These are phyloP conservation scores for Heliconius congener DNA, from an alignment of 1,140 invertebrate genomes.

Conservation along the genomic window DNA sequence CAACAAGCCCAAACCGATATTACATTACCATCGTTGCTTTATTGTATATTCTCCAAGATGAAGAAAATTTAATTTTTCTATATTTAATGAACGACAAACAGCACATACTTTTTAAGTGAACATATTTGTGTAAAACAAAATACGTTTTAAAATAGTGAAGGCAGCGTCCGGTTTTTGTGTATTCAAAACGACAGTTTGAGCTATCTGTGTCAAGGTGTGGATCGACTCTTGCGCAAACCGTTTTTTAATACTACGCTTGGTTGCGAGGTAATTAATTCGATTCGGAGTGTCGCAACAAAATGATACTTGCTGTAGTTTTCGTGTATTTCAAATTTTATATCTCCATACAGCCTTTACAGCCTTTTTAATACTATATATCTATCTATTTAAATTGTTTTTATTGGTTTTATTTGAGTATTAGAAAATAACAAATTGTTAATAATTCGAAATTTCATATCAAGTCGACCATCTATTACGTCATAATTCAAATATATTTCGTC, in stretches of 20 bases:
- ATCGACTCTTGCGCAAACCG: slow-evolving; percentile 77
- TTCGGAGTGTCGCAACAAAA: slow-evolving; percentile 75
- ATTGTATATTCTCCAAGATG: neutral
- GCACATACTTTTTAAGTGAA: neutral
- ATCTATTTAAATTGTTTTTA: neutral
- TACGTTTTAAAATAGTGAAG: slow-evolving; percentile 69
- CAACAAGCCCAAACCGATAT: too few relatives aligned
- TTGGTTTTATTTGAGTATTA: neutral
- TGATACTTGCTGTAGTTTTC: slow-evolving; percentile 70
- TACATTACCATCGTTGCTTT: neutral
- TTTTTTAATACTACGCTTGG: slow-evolving; percentile 79
- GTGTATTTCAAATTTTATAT: slow-evolving; percentile 55
- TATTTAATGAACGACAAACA: neutral
- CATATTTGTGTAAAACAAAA: slow-evolving; percentile 40
- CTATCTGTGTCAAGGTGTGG: slow-evolving; percentile 79
- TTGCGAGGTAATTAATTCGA: slow-evolving; percentile 81
- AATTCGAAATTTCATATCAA: too few relatives aligned
- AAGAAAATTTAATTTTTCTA: neutral
- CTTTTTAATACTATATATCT: slow-evolving; percentile 21
- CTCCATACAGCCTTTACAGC: slow-evolving; percentile 20
- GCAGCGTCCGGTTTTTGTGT: slow-evolving; percentile 80
- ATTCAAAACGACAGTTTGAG: slow-evolving; percentile 80
- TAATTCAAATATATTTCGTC: neutral
- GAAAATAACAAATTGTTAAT: neutral
- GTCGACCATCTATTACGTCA: neutral